These are phyloP conservation scores for Zoanthus solanderi DNA, from an alignment of 92 coral and sea anemone genomes.

Conservation along the genomic window DNA sequence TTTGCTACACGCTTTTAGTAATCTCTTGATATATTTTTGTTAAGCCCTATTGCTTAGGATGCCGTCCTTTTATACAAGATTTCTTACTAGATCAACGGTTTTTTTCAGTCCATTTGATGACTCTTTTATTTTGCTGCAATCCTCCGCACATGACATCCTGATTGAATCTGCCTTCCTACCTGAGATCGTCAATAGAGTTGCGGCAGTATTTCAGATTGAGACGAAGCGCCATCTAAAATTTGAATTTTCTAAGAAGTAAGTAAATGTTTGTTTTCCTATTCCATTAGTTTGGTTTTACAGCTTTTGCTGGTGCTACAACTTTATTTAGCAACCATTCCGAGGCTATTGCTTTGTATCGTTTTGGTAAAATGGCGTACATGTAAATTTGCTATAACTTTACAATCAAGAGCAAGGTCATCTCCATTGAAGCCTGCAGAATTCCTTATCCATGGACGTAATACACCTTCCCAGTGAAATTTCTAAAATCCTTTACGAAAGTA, in stretches of 20 bases:
- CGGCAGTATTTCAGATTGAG: slow-evolving; percentile 66
- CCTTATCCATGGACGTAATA: too few relatives aligned
- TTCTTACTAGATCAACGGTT: neutral
- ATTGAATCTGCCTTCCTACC: slow-evolving; percentile 67
- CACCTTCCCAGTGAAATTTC: too few relatives aligned
- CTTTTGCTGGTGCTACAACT: neutral
- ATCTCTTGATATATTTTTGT: too few relatives aligned
- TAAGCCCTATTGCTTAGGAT: too few relatives aligned
- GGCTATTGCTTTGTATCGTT: too few relatives aligned
- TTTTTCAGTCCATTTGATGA: slow-evolving; percentile 78
- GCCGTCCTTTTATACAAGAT: neutral
- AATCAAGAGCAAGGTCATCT: too few relatives aligned
- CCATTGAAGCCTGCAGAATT: too few relatives aligned
- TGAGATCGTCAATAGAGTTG: slow-evolving; percentile 63
- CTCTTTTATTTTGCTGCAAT: slow-evolving; percentile 72
- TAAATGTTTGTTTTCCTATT: neutral
- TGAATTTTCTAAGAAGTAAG: slow-evolving; percentile 53
- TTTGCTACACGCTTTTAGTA: too few relatives aligned
- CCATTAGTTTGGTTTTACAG: neutral
- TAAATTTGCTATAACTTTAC: too few relatives aligned
- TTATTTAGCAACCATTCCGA: too few relatives aligned
- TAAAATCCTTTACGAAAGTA: too few relatives aligned
- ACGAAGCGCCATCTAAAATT: slow-evolving; percentile 46
- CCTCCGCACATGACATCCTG: slow-evolving; percentile 69
- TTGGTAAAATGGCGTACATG: too few relatives aligned